phyloP scores from a whole-genome alignment of 2,888 invertebrate genomes.

The Oscheius sp. region DNA sequence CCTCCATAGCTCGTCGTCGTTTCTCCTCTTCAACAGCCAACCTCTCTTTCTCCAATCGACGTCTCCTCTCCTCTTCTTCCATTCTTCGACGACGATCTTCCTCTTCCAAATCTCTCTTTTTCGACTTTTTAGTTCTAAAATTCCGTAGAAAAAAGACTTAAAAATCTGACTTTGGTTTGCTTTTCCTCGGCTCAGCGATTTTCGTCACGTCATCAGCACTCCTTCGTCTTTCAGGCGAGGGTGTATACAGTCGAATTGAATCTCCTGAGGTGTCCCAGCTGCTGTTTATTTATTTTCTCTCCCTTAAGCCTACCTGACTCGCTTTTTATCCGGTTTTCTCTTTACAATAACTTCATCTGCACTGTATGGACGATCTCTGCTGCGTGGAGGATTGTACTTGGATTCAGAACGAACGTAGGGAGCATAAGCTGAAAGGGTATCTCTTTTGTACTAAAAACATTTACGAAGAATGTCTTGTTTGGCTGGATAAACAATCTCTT shows the following conservation, averaged over 20 bases:
- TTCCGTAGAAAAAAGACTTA: too few species aligned
- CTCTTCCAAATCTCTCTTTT: background rate
- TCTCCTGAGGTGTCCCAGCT: conserved; percentile 19
- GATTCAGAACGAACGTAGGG: background rate
- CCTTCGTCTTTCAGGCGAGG: conserved; percentile 3
- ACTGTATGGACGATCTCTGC: background rate
- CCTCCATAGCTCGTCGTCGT: conserved; percentile 9
- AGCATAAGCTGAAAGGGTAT: conserved; percentile 4
- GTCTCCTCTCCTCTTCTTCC: conserved; percentile 1
- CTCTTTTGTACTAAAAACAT: background rate
- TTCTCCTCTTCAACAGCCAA: conserved; percentile 5
- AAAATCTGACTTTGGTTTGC: conserved; percentile 9
- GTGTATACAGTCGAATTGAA: conserved; percentile 1
- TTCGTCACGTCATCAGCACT: conserved; percentile 9
- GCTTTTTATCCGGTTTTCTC: background rate
- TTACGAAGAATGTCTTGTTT: conserved; percentile 5
- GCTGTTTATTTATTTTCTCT: conserved; percentile 5
- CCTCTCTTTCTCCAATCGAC: conserved; percentile 19
- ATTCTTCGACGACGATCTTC: background rate
- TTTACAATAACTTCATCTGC: conserved; percentile 4
- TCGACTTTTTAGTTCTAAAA: conserved; percentile 1
- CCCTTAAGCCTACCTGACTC: background rate
- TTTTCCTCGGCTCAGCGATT: background rate
- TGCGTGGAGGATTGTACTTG: too few species aligned
- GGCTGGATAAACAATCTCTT: background rate